These are phyloP conservation scores for Carassius gibelio DNA, from an alignment of 2,113 vertebrate genomes.

Conservation along the genomic window DNA sequence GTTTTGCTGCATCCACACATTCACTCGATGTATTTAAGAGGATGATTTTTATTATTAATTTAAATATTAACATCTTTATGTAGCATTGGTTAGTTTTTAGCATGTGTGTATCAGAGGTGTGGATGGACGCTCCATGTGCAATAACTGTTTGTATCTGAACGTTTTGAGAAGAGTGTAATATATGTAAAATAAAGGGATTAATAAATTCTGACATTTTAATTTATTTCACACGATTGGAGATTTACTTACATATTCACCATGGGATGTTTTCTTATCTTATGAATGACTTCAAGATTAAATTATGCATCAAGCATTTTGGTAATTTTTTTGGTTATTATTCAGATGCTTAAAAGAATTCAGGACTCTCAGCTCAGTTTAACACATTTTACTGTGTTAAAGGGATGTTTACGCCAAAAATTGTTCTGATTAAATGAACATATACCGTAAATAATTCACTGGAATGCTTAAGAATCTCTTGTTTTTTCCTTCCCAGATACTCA, in stretches of 20 bases:
- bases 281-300: not conserved
- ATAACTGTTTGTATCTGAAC: slow-evolving; percentile 86
- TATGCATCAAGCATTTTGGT: not conserved
- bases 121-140: slow-evolving; percentile 83
- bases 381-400: not conserved
- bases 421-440: not conserved
- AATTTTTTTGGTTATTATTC: not conserved
- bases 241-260: too few relatives aligned
- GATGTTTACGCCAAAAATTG: not conserved
- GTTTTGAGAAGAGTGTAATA: slow-evolving; percentile 78
- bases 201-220: slow-evolving; percentile 65
- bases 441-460: not conserved
- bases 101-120: slow-evolving; percentile 73
- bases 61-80: slow-evolving; percentile 59
- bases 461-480: not conserved
- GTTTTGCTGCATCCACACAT: slow-evolving; percentile 47
- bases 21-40: slow-evolving; percentile 46
- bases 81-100: slow-evolving; percentile 62
- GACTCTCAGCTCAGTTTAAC: not conserved
- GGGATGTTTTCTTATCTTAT: not conserved
- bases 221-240: slow-evolving; percentile 32
- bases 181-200: slow-evolving; percentile 85
- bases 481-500: too few relatives aligned
- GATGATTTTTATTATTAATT: slow-evolving; percentile 51
- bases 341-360: too few relatives aligned